Conservation (phyloP, 1,140 invertebrate genomes). For the Bombus pyrosoma region DNA sequence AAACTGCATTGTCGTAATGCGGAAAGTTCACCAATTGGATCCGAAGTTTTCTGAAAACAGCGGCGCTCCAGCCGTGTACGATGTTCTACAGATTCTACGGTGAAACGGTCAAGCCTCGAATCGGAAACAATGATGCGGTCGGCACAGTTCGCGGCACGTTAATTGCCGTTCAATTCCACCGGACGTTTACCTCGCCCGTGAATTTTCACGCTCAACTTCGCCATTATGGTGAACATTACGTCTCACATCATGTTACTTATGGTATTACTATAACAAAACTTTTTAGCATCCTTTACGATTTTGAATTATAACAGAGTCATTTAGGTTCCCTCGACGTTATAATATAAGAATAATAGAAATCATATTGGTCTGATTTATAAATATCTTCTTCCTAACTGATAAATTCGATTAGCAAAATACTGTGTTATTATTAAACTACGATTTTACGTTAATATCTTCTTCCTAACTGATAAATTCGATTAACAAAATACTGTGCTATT, state of each 20-base stretch:
- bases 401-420: too few relatives aligned
- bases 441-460: too few relatives aligned
- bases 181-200: not conserved
- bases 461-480: too few relatives aligned
- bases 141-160: slow-evolving; percentile 26
- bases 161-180: slow-evolving; percentile 37
- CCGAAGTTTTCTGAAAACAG: slow-evolving; percentile 72
- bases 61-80: not conserved
- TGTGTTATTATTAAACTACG: too few relatives aligned
- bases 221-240: not conserved
- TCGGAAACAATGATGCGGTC: slow-evolving; percentile 47
- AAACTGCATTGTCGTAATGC: slow-evolving; percentile 71
- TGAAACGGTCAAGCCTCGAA: not conserved
- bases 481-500: too few relatives aligned
- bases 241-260: not conserved
- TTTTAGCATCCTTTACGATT: too few relatives aligned
- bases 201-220: not conserved
- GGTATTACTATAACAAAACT: not conserved
- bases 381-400: too few relatives aligned
- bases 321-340: too few relatives aligned
- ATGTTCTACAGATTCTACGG: not conserved
- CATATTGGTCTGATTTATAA: too few relatives aligned
- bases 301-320: too few relatives aligned
- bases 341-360: too few relatives aligned
- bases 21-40: slow-evolving; percentile 73